phyloP scores from a whole-genome alignment of 1,140 invertebrate species.

The Limonius californicus region DNA sequence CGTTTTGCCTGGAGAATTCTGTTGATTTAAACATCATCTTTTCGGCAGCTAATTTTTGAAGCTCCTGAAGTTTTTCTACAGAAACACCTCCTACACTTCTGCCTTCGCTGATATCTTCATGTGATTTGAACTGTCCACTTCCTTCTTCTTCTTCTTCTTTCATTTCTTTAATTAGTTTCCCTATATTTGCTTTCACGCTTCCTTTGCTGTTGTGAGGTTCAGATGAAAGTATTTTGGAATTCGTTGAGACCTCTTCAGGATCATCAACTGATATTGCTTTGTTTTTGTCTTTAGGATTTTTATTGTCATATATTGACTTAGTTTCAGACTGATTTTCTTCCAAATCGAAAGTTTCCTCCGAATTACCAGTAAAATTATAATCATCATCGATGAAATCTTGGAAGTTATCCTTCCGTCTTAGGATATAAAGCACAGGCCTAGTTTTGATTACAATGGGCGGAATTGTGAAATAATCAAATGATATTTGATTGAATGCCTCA shows the following conservation, averaged over 20 bases:
- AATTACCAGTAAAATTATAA: neutral
- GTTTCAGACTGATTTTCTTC: neutral
- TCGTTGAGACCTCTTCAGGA: neutral
- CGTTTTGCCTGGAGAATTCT: no score
- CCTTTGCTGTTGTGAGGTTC: neutral
- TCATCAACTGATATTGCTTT: neutral
- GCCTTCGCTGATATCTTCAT: no score
- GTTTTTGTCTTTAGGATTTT: neutral
- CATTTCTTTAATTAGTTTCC: slow-evolving; percentile 2
- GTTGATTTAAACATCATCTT: no score
- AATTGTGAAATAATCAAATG: slow-evolving; percentile 71
- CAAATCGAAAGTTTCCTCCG: neutral
- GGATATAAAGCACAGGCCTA: slow-evolving; percentile 72
- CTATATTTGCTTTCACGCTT: neutral
- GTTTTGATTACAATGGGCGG: slow-evolving; percentile 77
- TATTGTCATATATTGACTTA: neutral
- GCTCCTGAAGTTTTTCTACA: no score
- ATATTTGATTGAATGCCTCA: slow-evolving; percentile 77
- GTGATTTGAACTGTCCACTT: no score
- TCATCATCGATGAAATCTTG: slow-evolving; percentile 31
- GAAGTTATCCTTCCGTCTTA: slow-evolving; percentile 55
- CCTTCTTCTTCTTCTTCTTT: neutral
- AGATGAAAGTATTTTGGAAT: neutral
- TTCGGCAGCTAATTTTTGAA: no score
- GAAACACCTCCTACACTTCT: no score